Conservation (phyloP, 1,140 invertebrate species). For the Drosophila lini region DNA sequence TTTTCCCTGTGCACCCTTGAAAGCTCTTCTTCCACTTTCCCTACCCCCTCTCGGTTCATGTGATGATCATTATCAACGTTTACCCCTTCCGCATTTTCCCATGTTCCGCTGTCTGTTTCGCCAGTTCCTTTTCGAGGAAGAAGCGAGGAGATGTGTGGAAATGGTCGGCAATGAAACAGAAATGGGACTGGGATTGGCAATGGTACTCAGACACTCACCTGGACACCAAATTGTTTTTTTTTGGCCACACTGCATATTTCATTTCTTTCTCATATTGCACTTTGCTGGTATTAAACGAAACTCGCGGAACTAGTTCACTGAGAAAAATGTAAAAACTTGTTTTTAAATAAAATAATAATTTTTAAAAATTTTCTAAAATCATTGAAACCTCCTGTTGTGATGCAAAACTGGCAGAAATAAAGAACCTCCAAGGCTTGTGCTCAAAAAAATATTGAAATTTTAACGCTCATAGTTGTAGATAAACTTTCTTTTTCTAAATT, state of each 20-base stretch:
- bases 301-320: conserved; percentile 5
- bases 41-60: no score
- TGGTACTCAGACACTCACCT: conserved; percentile 25
- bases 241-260: conserved; percentile 18
- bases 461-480: background rate
- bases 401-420: no score
- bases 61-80: conserved; percentile 62
- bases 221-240: conserved; percentile 35
- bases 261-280: conserved; percentile 8
- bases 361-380: no score
- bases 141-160: conserved; percentile 9
- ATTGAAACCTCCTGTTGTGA: no score
- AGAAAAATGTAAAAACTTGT: background rate
- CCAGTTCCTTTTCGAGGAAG: conserved; percentile 8
- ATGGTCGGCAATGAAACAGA: conserved; percentile 25
- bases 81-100: conserved; percentile 26
- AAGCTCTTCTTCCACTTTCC: conserved; percentile 28
- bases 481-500: background rate
- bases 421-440: background rate
- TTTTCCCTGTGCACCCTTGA: conserved; percentile 1
- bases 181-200: conserved; percentile 33
- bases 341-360: no score
- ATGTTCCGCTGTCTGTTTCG: conserved; percentile 28
- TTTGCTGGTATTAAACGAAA: background rate
- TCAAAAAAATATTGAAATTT: background rate